Evolutionary conservation across 2,888 invertebrate species (phyloP).

Genomic region (Acrobasis consociella): DNA sequence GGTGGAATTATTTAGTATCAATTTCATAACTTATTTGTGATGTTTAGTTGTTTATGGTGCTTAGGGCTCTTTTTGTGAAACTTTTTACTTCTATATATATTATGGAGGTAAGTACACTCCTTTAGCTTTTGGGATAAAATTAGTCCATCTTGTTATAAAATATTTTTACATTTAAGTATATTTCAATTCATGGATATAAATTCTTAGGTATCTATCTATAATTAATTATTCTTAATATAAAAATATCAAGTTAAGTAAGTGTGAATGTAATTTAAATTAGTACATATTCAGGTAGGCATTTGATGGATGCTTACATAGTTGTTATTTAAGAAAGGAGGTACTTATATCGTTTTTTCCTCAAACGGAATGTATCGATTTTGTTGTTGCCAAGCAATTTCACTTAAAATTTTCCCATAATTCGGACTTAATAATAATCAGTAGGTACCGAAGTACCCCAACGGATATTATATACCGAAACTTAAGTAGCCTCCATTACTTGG

Average conservation of each 20-base stretch:
- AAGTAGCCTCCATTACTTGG: conserved; percentile 13
- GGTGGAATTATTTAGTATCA: conserved; percentile 19
- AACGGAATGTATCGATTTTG: not conserved
- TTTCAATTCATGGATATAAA: too few species aligned
- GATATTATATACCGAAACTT: conserved; percentile 17
- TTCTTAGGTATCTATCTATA: too few species aligned
- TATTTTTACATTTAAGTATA: too few species aligned
- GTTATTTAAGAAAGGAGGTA: too few species aligned
- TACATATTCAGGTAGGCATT: not conserved
- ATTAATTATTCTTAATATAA: too few species aligned
- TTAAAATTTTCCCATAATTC: conserved; percentile 9
- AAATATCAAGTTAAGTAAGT: too few species aligned
- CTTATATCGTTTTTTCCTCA: too few species aligned
- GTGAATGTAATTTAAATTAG: too few species aligned
- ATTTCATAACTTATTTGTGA: not conserved
- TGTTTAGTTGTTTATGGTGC: not conserved
- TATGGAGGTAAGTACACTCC: too few species aligned
- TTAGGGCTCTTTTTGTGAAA: not conserved
- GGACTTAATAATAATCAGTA: conserved; percentile 19
- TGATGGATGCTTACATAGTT: not conserved
- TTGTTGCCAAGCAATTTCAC: not conserved
- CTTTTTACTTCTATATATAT: not conserved
- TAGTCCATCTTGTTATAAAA: too few species aligned
- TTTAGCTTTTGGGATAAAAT: too few species aligned
- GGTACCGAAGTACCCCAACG: conserved; percentile 14